Base-by-base conservation (phyloP, 1,140 invertebrate genomes). In the Venturia canescens region DNA sequence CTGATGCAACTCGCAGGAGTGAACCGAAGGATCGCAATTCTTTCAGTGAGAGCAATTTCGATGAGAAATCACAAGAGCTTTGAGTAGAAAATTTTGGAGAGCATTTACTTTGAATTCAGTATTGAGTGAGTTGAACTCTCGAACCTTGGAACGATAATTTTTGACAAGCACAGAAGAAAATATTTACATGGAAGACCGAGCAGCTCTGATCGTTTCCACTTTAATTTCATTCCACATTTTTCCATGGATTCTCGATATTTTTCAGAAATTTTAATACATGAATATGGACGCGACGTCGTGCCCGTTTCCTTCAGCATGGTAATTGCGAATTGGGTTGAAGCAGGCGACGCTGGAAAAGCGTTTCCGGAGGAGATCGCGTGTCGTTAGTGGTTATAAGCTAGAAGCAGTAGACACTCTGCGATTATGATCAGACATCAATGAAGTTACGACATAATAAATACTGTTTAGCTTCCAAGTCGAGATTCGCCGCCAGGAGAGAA, bases 291-390 rank as follows among this genome's bases (percentile, higher is more conserved):
- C 26, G 74, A 76, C 63, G 26, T n/a, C n/a, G 53, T 63, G 23
- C 21, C 5, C 23, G 27, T 29, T 34, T 27, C 63, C 53, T 76
- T 76, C 48, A 76, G 63, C 63, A 76, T 76, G 74, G 74, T 76
- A 76, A 76, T 76, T 76, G 74, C 74, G 53, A 76, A 76, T 76
- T 34, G 74, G 74, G 29, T n/a, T n/a, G n/a, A 6, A 60, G 15
- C 9, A 57, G 15, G 53, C 26, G 53, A 60, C 29, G 53, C 27
- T 38, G 27, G 18, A 23, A 31, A 26, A 26, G 71, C 71, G 53
- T 57, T 74, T 74, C 71, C 71, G 71, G 15, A 31, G 9, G 23
- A 74, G 6, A 44, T n/a, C 53, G 6, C 21, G 71, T 38, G 48
- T 44, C 44, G 71, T 74, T 57, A 29, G 71, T 23, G 21, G 60